Evolutionary conservation across 2,113 vertebrate species (phyloP).

Genomic region (Chroicocephalus ridibundus): DNA sequence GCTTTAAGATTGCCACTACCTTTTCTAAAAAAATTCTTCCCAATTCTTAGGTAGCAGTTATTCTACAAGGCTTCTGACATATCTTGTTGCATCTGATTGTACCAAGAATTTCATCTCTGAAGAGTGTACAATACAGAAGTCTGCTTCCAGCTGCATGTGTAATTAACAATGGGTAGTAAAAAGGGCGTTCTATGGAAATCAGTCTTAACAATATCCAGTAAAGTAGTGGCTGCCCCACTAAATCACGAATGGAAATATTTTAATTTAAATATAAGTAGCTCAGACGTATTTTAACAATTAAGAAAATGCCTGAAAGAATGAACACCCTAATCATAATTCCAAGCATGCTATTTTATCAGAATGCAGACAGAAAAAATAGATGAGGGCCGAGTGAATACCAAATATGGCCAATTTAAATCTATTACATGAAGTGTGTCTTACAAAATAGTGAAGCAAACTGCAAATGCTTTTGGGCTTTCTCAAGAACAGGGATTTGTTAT

Average conservation of each 20-base stretch:
- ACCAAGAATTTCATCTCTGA: background rate
- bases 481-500: background rate
- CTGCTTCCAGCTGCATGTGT: background rate
- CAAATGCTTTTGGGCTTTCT: background rate
- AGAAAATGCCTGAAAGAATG: slow-evolving; percentile 41
- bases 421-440: background rate
- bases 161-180: slow-evolving; percentile 40
- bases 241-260: slow-evolving; percentile 56
- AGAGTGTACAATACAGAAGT: background rate
- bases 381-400: slow-evolving; percentile 29
- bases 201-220: slow-evolving; percentile 12
- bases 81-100: background rate
- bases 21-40: background rate
- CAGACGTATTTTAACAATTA: slow-evolving; percentile 58
- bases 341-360: slow-evolving; percentile 30
- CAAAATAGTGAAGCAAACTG: background rate
- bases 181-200: slow-evolving; percentile 41
- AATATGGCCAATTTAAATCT: slow-evolving; percentile 22
- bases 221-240: slow-evolving; percentile 30
- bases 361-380: slow-evolving; percentile 8
- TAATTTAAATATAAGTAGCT: slow-evolving; percentile 61
- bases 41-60: background rate
- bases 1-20: background rate
- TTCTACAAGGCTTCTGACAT: background rate
- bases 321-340: slow-evolving; percentile 40